These are phyloP conservation scores for Tetrao urogallus DNA, from an alignment of 2,113 vertebrate genomes.

Conservation along the genomic window DNA sequence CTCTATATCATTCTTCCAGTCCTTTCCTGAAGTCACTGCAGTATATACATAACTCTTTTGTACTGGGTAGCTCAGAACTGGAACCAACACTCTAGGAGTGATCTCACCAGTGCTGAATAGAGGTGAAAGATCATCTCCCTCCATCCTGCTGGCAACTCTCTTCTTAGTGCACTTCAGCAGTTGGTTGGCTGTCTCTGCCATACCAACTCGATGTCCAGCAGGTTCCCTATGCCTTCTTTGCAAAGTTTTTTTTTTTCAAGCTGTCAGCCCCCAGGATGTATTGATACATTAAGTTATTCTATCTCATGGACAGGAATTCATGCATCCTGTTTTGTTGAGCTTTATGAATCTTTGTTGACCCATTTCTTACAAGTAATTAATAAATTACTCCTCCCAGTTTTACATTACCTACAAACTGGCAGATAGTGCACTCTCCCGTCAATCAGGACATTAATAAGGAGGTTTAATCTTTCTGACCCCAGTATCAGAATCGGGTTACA, in stretches of 20 bases:
- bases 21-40: background rate
- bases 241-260: background rate
- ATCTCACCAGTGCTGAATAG: background rate
- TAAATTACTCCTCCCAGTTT: background rate
- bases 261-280: background rate
- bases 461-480: background rate
- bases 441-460: background rate
- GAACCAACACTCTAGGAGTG: background rate
- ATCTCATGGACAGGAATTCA: background rate
- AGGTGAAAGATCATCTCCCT: background rate
- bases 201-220: background rate
- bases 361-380: background rate
- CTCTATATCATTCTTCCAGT: background rate
- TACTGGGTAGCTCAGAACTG: background rate
- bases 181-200: background rate
- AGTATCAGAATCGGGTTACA: background rate
- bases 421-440: background rate
- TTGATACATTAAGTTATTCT: background rate
- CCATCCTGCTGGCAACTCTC: rapidly evolving
- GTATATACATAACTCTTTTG: background rate
- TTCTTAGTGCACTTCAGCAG: background rate
- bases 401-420: background rate
- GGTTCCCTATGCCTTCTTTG: background rate
- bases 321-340: background rate
- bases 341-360: background rate